Base-by-base conservation (phyloP, 2,888 invertebrate genomes). In the Anthrax anthrax region DNA sequence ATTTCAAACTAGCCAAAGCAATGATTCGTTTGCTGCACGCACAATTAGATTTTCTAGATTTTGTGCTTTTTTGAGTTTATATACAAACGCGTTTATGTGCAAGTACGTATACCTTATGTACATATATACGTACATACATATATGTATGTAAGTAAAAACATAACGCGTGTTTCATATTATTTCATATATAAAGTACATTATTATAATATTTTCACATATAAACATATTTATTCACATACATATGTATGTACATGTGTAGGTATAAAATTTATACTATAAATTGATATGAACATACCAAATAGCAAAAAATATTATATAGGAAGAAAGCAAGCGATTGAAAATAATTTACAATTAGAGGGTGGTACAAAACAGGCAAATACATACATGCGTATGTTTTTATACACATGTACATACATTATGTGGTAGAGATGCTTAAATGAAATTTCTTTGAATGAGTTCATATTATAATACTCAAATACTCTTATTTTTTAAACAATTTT, bases 11-110 rank as follows among this genome's bases (percentile, higher is more conserved):
- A 37, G 23, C 46, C 14, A 19, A 18, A 29, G 37, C 41, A 37
- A 46, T 46, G 41, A 46, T 46, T 46, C 46, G 39, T 46, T 37
- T 23, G 42, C 37, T 46, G 37, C 46, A 46, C 46, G 46, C 46
- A 46, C 46, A 46, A 46, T 46, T 42, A 41, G 46, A 46, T 46
- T 42, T 14, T 17, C 27, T 27, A 41, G 42, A 29, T 37, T 29
- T 32, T 32, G 1, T 29, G 3, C 12, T 1, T 27, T 1, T 27
- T 8, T 27, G 23, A 27, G 9, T 2, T 8, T 27, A 27, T 23
- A 8, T 23, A 23, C 23, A 23, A 6, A 23, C 8, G 8, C 8
- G 23, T 23, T 6, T 23, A 23, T 23, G 8, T 8, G 8, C 8
- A 23, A 8, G 23, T 27, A 27, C 2, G 2, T 27, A 27, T 18